These are phyloP conservation scores for Hafferia zeledoni DNA, from an alignment of 2,797 vertebrate genomes.

Conservation along the genomic window DNA sequence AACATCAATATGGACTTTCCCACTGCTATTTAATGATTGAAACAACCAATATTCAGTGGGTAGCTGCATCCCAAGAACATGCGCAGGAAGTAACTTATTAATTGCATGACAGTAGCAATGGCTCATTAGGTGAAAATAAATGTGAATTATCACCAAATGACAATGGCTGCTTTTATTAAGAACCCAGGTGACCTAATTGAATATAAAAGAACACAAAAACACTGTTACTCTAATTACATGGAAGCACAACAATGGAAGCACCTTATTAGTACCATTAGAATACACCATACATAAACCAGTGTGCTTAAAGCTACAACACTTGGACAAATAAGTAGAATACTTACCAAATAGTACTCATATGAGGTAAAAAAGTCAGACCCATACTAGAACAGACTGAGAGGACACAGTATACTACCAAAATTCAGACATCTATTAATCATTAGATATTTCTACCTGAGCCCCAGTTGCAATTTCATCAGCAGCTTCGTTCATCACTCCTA, in stretches of 20 bases:
- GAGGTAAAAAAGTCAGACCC: background rate
- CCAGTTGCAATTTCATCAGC: constrained; percentile 92
- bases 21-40: constrained; percentile 10
- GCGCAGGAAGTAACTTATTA: constrained; percentile 44
- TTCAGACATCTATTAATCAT: background rate
- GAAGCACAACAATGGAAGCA: constrained; percentile 19
- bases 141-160: constrained; percentile 41
- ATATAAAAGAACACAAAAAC: background rate
- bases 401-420: background rate
- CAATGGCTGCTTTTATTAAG: constrained; percentile 23
- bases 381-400: background rate
- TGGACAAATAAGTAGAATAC: background rate
- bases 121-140: constrained; percentile 56
- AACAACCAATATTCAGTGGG: constrained; percentile 36
- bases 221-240: constrained; percentile 18
- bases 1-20: background rate
- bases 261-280: background rate
- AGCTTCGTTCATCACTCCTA: constrained; percentile 92
- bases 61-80: background rate
- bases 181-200: constrained; percentile 47
- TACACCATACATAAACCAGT: background rate
- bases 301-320: background rate
- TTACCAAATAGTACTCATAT: background rate
- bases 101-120: constrained; percentile 6
- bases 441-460: constrained; percentile 83